A percentile compares a stretch with the other conserved stretches of the same genome.
Conservation (phyloP, 2,113 vertebrate genomes). For the Orthonyx spaldingii region DNA sequence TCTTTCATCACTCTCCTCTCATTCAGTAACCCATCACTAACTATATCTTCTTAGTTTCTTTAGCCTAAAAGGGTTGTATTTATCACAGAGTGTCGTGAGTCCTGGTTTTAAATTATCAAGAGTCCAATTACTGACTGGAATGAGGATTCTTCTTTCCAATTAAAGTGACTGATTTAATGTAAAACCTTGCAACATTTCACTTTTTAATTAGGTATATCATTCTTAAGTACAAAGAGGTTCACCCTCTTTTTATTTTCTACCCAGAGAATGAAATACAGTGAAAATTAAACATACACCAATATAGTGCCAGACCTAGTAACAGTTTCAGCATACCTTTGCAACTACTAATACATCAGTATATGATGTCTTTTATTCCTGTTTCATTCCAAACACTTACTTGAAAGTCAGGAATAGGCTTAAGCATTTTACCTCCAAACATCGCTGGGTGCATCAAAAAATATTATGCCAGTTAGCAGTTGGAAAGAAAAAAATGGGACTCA, state of each 20-base stretch:
- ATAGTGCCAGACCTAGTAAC: neutral
- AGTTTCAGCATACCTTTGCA: neutral
- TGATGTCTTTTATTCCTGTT: neutral
- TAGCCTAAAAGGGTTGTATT: constrained; percentile 60
- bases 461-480: neutral
- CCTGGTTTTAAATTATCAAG: constrained; percentile 61
- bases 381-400: neutral
- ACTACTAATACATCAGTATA: neutral
- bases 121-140: constrained; percentile 56
- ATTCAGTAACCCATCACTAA: constrained; percentile 49
- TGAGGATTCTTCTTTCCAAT: constrained; percentile 54
- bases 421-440: neutral
- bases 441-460: neutral
- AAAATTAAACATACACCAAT: constrained; percentile 42
- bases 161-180: constrained; percentile 67
- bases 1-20: constrained; percentile 50
- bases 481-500: neutral
- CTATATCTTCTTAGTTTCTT: constrained; percentile 62
- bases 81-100: constrained; percentile 63
- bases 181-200: constrained; percentile 45
- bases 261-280: neutral
- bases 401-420: neutral
- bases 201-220: constrained; percentile 65
- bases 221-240: constrained; percentile 49
- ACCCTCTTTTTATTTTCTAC: constrained; percentile 48